Conservation (phyloP, 1,140 invertebrate genomes). For the Coelopa frigida region DNA sequence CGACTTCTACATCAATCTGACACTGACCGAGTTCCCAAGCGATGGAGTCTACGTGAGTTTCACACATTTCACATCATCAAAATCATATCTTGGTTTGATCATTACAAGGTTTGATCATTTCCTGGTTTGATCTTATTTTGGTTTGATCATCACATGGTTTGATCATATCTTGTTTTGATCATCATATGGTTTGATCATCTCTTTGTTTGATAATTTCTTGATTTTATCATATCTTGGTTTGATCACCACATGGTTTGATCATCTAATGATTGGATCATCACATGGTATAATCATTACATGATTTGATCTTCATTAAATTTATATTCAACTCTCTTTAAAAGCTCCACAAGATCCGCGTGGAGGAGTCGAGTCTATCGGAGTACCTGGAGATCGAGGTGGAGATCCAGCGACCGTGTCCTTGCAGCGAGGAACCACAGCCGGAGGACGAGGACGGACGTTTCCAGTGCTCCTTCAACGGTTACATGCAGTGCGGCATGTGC, state of each 20-base stretch:
- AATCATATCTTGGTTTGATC: too few species aligned
- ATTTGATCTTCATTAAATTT: too few species aligned
- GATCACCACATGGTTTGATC: neutral
- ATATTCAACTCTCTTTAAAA: too few species aligned
- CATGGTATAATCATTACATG: neutral
- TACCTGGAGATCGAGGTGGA: conserved; percentile 38
- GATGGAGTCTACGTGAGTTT: conserved; percentile 42
- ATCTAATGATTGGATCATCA: neutral
- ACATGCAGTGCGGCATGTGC: conserved; percentile 52
- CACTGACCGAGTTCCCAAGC: conserved; percentile 46
- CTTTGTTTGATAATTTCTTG: neutral
- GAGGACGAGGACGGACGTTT: conserved; percentile 20
- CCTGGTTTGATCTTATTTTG: too few species aligned
- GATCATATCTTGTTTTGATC: too few species aligned
- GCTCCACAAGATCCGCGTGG: conserved; percentile 26
- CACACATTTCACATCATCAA: neutral
- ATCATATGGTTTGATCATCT: too few species aligned
- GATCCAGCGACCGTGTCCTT: conserved; percentile 36
- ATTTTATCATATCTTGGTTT: neutral
- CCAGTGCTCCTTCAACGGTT: conserved; percentile 41
- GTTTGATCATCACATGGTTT: too few species aligned
- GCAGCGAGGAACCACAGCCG: conserved; percentile 19
- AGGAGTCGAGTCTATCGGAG: conserved; percentile 41
- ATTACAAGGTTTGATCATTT: too few species aligned
- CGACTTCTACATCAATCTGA: conserved; percentile 52